phyloP scores from a whole-genome alignment of 2,888 invertebrate species.

The Protula sp. region DNA sequence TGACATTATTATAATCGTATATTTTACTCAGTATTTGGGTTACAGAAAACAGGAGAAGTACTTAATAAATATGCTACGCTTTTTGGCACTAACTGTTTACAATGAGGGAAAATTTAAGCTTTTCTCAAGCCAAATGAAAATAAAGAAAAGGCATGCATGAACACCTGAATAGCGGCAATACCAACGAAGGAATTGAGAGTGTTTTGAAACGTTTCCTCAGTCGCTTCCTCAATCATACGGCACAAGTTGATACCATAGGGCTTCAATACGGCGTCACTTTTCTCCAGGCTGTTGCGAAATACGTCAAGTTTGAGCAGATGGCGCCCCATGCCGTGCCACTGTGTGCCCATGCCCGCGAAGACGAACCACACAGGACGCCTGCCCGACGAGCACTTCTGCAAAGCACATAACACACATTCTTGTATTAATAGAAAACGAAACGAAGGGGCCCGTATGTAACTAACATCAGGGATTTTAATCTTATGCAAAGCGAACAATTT shows the following conservation, averaged over 20 bases:
- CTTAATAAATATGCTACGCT: no score
- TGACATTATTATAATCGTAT: no score
- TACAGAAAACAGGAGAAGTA: no score
- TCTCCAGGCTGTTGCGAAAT: conserved; percentile 73
- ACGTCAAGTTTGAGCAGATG: conserved; percentile 75
- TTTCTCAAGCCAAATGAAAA: no score
- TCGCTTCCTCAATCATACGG: conserved; percentile 70
- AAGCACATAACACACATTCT: neutral
- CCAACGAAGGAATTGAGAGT: conserved; percentile 85
- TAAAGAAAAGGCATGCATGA: no score
- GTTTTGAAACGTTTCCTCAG: conserved; percentile 74
- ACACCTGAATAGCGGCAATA: conserved; percentile 87
- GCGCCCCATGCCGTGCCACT: conserved; percentile 94
- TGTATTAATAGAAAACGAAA: no score
- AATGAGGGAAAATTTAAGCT: no score
- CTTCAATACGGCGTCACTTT: conserved; percentile 70
- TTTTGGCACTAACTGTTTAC: no score
- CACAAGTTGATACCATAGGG: conserved; percentile 79
- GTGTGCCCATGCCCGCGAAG: conserved; percentile 94
- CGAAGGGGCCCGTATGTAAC: no score
- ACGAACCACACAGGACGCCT: conserved; percentile 86
- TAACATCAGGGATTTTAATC: no score
- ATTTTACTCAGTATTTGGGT: no score
- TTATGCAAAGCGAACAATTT: no score
- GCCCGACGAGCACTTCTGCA: conserved; percentile 54